Evolutionary conservation across 2,888 invertebrate species (phyloP), one percentile per base, ranked within the genome.

Genomic region (Troilus luridus): DNA sequence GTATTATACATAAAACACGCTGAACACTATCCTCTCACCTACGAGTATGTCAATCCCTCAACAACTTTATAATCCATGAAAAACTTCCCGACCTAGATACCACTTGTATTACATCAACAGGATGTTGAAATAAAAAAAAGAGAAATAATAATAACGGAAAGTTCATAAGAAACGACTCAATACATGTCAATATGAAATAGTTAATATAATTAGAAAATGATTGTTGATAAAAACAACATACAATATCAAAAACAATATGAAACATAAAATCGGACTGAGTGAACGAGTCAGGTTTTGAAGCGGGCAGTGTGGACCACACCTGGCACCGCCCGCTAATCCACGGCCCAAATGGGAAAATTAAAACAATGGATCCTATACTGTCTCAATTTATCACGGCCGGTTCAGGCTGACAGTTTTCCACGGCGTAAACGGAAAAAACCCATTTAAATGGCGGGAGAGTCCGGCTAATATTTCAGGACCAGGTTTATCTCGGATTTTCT

Each of bases 301-400:
- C 72, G 72, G 72, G 14, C 72, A 77, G 72, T 77, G 17, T 8
- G 64, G 41, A 41, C 27, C 72, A 77, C 72, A 77, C 72, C 72
- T 77, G 72, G 72, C 72, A 8, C 19, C 72, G 72, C 72, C 19
- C 72, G 72, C 72, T 77, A 77, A 77, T 77, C 72, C 72, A 41
- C 72, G 41, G 41, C 72, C 72, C 72, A 77, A 77, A 77, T 77
- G 72, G 72, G 72, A 41, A 77, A 77, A 77, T 77, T 77, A 77
- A 77, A 77, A 77, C 72, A 77, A 77, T 77, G 72, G 41, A 77
- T 77, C 41, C 72, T 77, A 77, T 77, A 77, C 72, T 77, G 72
- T 77, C 72, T 77, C 72, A 77, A 77, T 77, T 77, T 77, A 77
- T 77, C 72, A 77, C 72, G 27, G 17, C 27, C 41, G 72, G 41